Evolutionary conservation across 2,888 invertebrate species (phyloP).

Genomic region (Lymantria monacha): DNA sequence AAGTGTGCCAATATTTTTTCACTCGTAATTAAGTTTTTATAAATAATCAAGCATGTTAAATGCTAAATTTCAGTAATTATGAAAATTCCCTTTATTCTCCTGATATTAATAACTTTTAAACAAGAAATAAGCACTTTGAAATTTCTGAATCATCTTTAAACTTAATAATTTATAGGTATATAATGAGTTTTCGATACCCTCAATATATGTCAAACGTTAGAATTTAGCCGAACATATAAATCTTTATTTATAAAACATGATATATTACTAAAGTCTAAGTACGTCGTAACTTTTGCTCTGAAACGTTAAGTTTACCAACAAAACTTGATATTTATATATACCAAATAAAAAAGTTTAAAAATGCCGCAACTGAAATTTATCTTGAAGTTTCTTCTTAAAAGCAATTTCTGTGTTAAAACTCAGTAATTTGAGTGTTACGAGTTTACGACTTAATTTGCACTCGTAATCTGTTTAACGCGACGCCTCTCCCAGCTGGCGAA

Average conservation of each 20-base stretch:
- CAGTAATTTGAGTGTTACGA: slow-evolving; percentile 70
- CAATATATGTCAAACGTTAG: too few relatives aligned
- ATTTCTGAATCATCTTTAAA: too few relatives aligned
- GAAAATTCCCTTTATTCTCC: too few relatives aligned
- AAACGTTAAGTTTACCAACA: background rate
- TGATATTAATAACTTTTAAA: too few relatives aligned
- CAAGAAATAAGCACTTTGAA: too few relatives aligned
- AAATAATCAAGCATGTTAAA: too few relatives aligned
- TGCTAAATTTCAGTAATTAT: too few relatives aligned
- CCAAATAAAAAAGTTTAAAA: slow-evolving; percentile 5
- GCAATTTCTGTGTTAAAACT: slow-evolving; percentile 62
- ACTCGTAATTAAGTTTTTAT: too few relatives aligned
- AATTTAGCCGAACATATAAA: background rate
- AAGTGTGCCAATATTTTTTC: too few relatives aligned
- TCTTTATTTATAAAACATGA: background rate
- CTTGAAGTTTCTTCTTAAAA: slow-evolving; percentile 41
- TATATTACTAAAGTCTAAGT: background rate
- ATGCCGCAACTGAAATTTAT: slow-evolving; percentile 2
- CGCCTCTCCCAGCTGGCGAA: slow-evolving; percentile 56
- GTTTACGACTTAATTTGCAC: slow-evolving; percentile 79
- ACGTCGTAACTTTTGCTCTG: background rate
- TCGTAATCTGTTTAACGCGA: slow-evolving; percentile 75
- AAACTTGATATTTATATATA: background rate
- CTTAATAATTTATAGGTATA: too few relatives aligned
- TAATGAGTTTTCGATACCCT: too few relatives aligned